phyloP scores from a whole-genome alignment of 2,888 invertebrate genomes.

The Coronaproctus castanopsis region DNA sequence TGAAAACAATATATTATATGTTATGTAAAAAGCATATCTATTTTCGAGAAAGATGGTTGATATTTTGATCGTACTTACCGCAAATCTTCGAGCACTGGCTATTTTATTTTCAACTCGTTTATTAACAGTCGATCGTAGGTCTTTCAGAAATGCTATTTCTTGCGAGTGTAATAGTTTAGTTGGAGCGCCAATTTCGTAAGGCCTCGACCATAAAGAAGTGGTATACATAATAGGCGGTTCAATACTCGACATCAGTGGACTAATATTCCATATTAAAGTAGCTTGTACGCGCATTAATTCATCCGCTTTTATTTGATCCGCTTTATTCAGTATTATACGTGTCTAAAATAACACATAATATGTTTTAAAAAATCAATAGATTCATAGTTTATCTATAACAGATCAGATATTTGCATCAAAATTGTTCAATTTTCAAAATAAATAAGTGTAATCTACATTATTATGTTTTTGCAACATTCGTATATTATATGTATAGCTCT shows the following conservation, averaged over 20 bases:
- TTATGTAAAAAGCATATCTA: no score
- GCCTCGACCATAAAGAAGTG: constrained; percentile 68
- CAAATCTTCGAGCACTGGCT: constrained; percentile 80
- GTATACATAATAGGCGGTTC: constrained; percentile 87
- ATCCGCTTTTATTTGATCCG: constrained; percentile 76
- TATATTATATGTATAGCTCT: no score
- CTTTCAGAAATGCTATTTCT: constrained; percentile 67
- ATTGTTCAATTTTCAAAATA: no score
- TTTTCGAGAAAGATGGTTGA: no score
- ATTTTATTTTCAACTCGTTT: constrained; percentile 86
- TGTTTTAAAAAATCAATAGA: no score
- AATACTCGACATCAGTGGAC: constrained; percentile 84
- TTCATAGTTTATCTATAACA: no score
- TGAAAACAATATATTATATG: no score
- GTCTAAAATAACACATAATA: no score
- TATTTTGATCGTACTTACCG: no score
- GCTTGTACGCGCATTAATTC: constrained; percentile 85
- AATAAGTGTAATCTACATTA: no score
- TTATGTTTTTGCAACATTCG: no score
- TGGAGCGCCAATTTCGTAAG: constrained; percentile 62
- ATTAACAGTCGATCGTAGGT: constrained; percentile 65
- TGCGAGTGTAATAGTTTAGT: constrained; percentile 64
- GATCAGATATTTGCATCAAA: no score
- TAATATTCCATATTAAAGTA: constrained; percentile 87
- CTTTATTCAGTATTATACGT: constrained; percentile 82